Evolutionary conservation across 2,888 invertebrate species (phyloP).

Genomic region (Notodonta ziczac): DNA sequence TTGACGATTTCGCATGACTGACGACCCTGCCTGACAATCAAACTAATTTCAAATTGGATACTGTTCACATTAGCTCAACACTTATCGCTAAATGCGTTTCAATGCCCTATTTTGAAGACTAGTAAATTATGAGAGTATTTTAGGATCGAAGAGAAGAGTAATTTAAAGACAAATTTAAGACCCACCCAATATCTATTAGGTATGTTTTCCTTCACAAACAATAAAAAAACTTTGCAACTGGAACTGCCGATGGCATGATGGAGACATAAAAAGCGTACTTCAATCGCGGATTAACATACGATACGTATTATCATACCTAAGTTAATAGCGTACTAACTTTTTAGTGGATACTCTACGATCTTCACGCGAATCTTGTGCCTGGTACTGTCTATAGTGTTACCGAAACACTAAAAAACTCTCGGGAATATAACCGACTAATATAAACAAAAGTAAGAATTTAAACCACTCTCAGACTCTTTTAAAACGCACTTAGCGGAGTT

Average conservation of each 20-base stretch:
- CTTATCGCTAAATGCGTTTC: neutral
- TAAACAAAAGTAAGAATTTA: neutral
- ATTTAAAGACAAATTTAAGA: too few relatives aligned
- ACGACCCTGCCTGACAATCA: neutral
- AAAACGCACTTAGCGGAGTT: too few relatives aligned
- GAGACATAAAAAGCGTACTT: constrained; percentile 1
- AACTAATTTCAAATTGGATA: neutral
- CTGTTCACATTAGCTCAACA: neutral
- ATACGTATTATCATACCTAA: neutral
- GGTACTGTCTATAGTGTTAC: neutral
- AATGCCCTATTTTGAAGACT: too few relatives aligned
- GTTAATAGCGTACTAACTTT: neutral
- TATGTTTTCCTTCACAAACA: too few relatives aligned
- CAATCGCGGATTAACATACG: neutral
- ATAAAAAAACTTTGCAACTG: too few relatives aligned
- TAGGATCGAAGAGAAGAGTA: too few relatives aligned
- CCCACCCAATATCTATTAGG: too few relatives aligned
- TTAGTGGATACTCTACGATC: neutral
- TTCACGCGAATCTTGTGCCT: constrained; percentile 2
- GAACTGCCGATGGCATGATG: neutral
- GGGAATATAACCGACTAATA: too few relatives aligned
- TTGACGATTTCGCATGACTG: constrained; percentile 8
- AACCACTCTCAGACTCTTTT: too few relatives aligned
- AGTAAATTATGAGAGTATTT: too few relatives aligned
- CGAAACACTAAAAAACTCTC: too few relatives aligned